Evolutionary conservation across 2,888 invertebrate genomes (phyloP).

Genomic region (Incurvaria masculella): DNA sequence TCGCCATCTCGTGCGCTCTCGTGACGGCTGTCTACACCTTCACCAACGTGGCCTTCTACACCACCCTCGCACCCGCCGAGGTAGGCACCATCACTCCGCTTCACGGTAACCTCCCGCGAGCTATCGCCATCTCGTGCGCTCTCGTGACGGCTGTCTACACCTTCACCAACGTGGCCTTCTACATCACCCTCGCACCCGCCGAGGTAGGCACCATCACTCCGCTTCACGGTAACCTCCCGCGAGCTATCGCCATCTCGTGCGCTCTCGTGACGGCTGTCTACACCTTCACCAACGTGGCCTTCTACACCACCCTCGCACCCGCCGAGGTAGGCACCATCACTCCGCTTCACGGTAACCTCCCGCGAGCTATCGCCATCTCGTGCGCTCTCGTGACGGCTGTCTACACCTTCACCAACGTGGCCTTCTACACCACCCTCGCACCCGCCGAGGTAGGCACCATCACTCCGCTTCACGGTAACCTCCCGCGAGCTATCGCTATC

Average conservation of each 20-base stretch:
- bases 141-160: constrained; percentile 95
- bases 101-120: too few relatives aligned
- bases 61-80: constrained; percentile 88
- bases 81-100: too few relatives aligned
- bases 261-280: constrained; percentile 92
- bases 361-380: constrained; percentile 97
- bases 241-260: constrained; percentile 96
- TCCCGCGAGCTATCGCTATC: constrained; percentile 94
- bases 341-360: too few relatives aligned
- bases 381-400: constrained; percentile 91
- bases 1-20: constrained; percentile 90
- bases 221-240: too few relatives aligned
- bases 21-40: constrained; percentile 95
- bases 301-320: constrained; percentile 93
- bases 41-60: constrained; percentile 96
- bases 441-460: constrained; percentile 81
- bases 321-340: constrained; percentile 78
- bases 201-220: too few relatives aligned
- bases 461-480: too few relatives aligned
- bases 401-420: constrained; percentile 92
- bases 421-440: constrained; percentile 94
- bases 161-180: constrained; percentile 94
- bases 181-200: constrained; percentile 87
- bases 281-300: constrained; percentile 92
- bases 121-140: constrained; percentile 93